phyloP scores from a whole-genome alignment of 2,797 vertebrate genomes.

The Myotis vivesi region DNA sequence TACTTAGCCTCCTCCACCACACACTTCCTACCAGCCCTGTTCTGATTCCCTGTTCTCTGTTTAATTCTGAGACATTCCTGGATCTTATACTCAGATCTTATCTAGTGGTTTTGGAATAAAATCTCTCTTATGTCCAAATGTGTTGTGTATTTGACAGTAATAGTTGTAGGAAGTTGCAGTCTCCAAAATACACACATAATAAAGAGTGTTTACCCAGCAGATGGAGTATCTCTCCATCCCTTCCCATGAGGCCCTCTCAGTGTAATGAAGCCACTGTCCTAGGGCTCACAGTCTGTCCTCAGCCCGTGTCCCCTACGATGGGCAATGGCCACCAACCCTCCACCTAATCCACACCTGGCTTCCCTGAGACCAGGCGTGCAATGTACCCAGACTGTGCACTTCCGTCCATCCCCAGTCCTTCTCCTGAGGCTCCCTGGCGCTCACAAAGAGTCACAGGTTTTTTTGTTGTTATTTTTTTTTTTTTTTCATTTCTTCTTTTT shows the following conservation, averaged over 20 bases:
- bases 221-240: not conserved
- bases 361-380: accelerated
- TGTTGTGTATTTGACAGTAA: not conserved
- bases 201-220: no score
- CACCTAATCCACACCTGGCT: no score
- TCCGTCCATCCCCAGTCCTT: not conserved
- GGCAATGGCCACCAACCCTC: no score
- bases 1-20: not conserved
- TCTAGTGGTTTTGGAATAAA: not conserved
- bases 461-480: not conserved
- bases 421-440: no score
- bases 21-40: not conserved
- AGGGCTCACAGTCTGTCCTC: not conserved
- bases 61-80: not conserved
- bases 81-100: not conserved
- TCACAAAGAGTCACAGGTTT: not conserved
- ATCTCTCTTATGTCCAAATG: not conserved
- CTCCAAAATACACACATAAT: not conserved
- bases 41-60: not conserved
- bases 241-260: not conserved
- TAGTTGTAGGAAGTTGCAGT: not conserved
- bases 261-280: not conserved
- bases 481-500: not conserved
- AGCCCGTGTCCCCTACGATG: no score
- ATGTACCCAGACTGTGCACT: no score